Evolutionary conservation across 37 sponge, comb jelly and placozoan genomes (phyloP).

Genomic region (Theonella swinhoei): DNA sequence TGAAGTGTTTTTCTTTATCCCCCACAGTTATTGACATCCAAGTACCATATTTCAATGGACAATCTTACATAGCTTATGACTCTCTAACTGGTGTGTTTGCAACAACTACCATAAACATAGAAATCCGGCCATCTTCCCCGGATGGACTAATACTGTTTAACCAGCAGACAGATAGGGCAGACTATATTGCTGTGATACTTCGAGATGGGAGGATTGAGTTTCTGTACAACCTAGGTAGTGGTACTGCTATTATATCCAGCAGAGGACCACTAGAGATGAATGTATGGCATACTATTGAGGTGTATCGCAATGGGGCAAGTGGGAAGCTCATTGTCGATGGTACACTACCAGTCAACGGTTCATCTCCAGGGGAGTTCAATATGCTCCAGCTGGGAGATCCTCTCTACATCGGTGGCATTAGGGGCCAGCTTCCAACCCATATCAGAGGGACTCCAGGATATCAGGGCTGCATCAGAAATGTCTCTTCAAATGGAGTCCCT

Average conservation of each 20-base stretch:
- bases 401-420: slow-evolving; percentile 50
- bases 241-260: slow-evolving; percentile 33
- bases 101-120: slow-evolving; percentile 40
- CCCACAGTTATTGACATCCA: slow-evolving; percentile 25
- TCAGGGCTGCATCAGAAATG: slow-evolving; percentile 47
- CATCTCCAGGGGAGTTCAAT: slow-evolving; percentile 26
- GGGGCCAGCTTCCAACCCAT: neutral
- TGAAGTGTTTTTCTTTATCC: neutral
- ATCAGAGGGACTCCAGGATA: slow-evolving; percentile 11
- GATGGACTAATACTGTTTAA: slow-evolving; percentile 62
- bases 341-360: slow-evolving; percentile 19
- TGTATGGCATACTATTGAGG: slow-evolving; percentile 67
- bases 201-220: slow-evolving; percentile 43
- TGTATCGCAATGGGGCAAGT: slow-evolving; percentile 22
- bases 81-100: slow-evolving; percentile 39
- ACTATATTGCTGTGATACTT: slow-evolving; percentile 62
- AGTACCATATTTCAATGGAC: slow-evolving; percentile 34
- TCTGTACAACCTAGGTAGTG: slow-evolving; percentile 49
- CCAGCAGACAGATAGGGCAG: slow-evolving; percentile 25
- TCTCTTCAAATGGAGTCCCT: neutral
- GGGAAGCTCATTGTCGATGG: slow-evolving; percentile 57
- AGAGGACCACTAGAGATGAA: slow-evolving; percentile 11
- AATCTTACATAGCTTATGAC: slow-evolving; percentile 28
- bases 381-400: slow-evolving; percentile 50
- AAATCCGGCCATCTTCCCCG: slow-evolving; percentile 32